Conservation (phyloP, 1,140 invertebrate genomes). For the Microplitis mediator region DNA sequence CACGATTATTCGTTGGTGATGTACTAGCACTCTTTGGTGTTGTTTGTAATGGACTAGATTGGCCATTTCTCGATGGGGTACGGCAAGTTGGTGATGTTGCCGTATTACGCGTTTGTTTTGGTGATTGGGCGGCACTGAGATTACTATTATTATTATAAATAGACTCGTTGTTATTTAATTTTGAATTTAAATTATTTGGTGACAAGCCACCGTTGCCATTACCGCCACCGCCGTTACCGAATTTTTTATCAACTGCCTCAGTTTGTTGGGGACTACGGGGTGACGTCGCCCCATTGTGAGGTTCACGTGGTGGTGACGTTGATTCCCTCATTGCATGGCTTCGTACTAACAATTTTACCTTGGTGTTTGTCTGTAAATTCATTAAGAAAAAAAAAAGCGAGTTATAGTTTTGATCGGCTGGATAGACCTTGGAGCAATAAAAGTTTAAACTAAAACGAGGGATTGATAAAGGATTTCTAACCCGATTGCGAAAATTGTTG, state of each 20-base stretch:
- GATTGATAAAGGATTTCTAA: constrained; percentile 32
- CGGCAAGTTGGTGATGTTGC: constrained; percentile 56
- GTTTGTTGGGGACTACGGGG: constrained; percentile 51
- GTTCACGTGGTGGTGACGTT: constrained; percentile 79
- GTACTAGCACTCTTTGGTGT: constrained; percentile 48
- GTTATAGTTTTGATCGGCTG: background rate
- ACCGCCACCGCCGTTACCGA: constrained; percentile 16
- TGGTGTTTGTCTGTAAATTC: constrained; percentile 66
- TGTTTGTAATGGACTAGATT: constrained; percentile 54
- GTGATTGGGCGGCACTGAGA: constrained; percentile 47
- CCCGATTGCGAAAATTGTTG: constrained; percentile 58
- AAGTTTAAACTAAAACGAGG: background rate
- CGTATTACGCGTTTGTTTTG: constrained; percentile 54
- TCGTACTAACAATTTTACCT: constrained; percentile 82
- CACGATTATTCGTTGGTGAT: constrained; percentile 30
- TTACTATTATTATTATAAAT: constrained; percentile 58
- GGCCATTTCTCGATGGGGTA: constrained; percentile 54
- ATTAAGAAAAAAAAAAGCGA: background rate
- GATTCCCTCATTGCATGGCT: constrained; percentile 89
- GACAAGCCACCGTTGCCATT: constrained; percentile 38
- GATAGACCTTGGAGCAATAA: no score
- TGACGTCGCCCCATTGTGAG: constrained; percentile 59
- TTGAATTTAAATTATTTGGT: constrained; percentile 39
- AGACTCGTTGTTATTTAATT: constrained; percentile 56
- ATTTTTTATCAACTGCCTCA: constrained; percentile 46